Percentiles rank a stretch among this genome's conserved stretches.
Evolutionary conservation across 2,888 invertebrate species (phyloP).

Genomic region (Pseudococcus jackbeardsleyi): DNA sequence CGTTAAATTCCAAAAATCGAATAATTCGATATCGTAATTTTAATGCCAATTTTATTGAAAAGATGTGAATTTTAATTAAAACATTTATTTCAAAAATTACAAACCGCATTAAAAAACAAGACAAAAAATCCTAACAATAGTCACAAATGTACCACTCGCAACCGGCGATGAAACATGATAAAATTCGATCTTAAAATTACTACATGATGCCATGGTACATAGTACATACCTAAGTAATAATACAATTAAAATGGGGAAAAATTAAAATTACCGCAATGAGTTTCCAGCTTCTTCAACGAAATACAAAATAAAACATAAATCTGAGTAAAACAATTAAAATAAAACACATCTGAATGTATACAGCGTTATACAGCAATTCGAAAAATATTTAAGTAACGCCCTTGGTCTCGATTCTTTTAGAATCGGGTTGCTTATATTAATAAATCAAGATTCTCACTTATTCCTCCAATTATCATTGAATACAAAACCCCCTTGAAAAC

Average conservation of each 20-base stretch:
- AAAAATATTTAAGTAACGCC: constrained; percentile 3
- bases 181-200: background rate
- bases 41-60: background rate
- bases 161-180: background rate
- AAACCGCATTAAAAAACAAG: constrained; percentile 37
- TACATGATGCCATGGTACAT: constrained; percentile 26
- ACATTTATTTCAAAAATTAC: constrained; percentile 47
- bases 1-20: background rate
- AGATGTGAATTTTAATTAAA: background rate
- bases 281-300: background rate
- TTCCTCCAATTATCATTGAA: background rate
- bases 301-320: background rate
- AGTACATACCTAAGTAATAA: background rate
- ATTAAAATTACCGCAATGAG: background rate
- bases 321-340: constrained; percentile 13
- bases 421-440: background rate
- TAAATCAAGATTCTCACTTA: background rate
- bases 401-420: background rate
- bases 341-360: constrained; percentile 2
- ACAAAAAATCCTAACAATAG: constrained; percentile 39
- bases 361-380: constrained; percentile 7
- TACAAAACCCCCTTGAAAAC: background rate
- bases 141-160: constrained; percentile 14
- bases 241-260: background rate
- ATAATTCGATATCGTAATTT: background rate